Evolutionary conservation across 1,140 invertebrate genomes (phyloP).

Genomic region (Sycophaga agraensis): DNA sequence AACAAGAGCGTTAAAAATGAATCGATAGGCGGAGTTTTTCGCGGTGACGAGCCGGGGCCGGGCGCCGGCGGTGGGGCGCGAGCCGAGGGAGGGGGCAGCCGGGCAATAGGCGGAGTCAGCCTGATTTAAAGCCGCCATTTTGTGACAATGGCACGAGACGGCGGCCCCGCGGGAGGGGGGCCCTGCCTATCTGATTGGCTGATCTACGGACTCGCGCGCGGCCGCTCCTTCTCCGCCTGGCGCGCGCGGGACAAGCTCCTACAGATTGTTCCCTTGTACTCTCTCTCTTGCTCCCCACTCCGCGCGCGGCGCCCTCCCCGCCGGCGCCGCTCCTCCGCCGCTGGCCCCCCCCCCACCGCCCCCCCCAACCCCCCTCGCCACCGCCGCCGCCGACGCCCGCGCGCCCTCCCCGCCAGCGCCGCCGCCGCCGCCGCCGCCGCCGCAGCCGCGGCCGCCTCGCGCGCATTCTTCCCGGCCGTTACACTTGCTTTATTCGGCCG

Average conservation of each 20-base stretch:
- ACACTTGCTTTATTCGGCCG: slow-evolving; percentile 3
- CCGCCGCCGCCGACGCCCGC: neutral
- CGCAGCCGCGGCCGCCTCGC: neutral
- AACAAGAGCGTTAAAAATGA: slow-evolving; percentile 56
- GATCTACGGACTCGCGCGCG: slow-evolving; percentile 51
- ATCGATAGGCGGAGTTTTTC: slow-evolving; percentile 61
- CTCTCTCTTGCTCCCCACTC: neutral
- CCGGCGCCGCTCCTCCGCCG: neutral
- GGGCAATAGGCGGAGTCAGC: slow-evolving; percentile 53
- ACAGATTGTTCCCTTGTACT: slow-evolving; percentile 57
- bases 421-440: slow-evolving; percentile 5
- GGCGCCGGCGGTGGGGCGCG: neutral
- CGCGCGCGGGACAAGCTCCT: slow-evolving; percentile 50
- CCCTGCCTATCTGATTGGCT: slow-evolving; percentile 58
- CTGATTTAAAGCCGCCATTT: slow-evolving; percentile 60
- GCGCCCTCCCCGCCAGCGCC: slow-evolving; percentile 16
- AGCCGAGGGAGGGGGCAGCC: slow-evolving; percentile 30
- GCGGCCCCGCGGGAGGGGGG: slow-evolving; percentile 38
- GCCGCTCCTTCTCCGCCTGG: neutral
- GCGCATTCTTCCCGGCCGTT: slow-evolving; percentile 11
- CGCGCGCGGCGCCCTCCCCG: neutral
- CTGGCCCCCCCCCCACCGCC: neutral
- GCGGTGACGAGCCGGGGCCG: slow-evolving; percentile 26
- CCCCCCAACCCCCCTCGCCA: too few species aligned
- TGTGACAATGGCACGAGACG: slow-evolving; percentile 53